phyloP scores from a whole-genome alignment of 2,113 vertebrate species.

The Gobius niger region DNA sequence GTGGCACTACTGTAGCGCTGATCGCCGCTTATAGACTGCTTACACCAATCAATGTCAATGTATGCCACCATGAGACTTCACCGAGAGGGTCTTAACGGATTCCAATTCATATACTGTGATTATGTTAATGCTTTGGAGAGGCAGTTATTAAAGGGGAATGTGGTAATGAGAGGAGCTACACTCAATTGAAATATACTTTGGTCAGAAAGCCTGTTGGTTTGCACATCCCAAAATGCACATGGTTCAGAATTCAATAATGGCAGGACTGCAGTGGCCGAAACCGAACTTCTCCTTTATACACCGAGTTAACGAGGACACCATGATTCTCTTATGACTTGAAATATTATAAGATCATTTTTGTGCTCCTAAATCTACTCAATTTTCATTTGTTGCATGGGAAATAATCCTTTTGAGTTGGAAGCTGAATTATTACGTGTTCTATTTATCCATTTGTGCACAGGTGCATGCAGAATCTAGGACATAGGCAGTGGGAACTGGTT shows the following conservation, averaged over 20 bases:
- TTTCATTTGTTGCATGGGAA: background rate
- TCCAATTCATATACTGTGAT: background rate
- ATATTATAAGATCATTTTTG: background rate
- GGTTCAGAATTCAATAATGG: background rate
- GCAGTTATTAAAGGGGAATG: background rate
- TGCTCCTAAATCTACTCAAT: background rate
- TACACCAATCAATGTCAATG: constrained; percentile 1
- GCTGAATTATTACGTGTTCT: constrained; percentile 30
- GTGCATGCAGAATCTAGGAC: constrained; percentile 31
- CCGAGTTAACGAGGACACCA: background rate
- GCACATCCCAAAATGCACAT: too few species aligned
- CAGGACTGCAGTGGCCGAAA: background rate
- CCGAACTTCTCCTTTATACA: background rate
- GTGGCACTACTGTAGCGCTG: constrained; percentile 12
- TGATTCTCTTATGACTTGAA: background rate
- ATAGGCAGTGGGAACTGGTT: constrained; percentile 8
- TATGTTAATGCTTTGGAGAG: background rate
- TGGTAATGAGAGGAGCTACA: background rate
- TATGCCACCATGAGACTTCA: constrained; percentile 8
- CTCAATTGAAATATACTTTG: too few species aligned
- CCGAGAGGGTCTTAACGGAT: background rate
- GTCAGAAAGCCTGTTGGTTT: too few species aligned
- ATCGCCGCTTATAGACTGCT: constrained; percentile 18
- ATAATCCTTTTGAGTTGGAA: constrained; percentile 10
- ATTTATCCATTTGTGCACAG: constrained; percentile 29